Evolutionary conservation across 2,797 vertebrate genomes (phyloP), one percentile per base, ranked within the genome.

Genomic region (Rhabdophis nuchalis): DNA sequence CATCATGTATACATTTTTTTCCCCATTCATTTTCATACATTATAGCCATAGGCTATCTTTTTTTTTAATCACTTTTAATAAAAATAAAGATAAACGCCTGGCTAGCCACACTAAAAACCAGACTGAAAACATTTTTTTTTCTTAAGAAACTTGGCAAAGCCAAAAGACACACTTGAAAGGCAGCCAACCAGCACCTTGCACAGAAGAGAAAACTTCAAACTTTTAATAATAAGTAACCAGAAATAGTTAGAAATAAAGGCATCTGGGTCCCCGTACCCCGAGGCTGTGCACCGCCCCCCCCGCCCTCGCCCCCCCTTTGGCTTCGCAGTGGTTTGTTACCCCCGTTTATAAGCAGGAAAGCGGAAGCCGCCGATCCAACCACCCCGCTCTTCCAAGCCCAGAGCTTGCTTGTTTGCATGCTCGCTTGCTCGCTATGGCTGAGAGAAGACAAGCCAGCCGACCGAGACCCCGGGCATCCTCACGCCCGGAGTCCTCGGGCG

Each of bases 141-240:
- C 68, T 52, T 56, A n/a, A 89, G 61, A 5, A 64, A 94, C 41
- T 85, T 93, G 72, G 91, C 77, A 85, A 93, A 93, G 20, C 85
- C 27, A 61, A 4, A 57, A 86, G 20, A 90, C 90, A 86, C 4
- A 7, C 60, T 94, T 92, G 52, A 60, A 86, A 32, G 53, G 85
- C 92, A 88, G 85, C 77, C 64, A 25, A 41, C 9, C 90, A 72
- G 32, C 13, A 52, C 27, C 41, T 72, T 91, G 50, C 89, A 91
- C 46, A 91, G 32, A n/a, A 89, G 93, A 93, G 18, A 90, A 94
- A 94, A 92, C 95, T 95, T 52, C 61, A 54, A 87, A 32, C 29
- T 64, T 89, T 52, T 50, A 50, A 61, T 46, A 89, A 60, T 64
- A 46, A 1, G 16, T 50, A 46, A 93, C 86, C 91, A 95, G 8